Base-by-base conservation (phyloP, 2,888 invertebrate genomes). In the Perdita meconis region DNA sequence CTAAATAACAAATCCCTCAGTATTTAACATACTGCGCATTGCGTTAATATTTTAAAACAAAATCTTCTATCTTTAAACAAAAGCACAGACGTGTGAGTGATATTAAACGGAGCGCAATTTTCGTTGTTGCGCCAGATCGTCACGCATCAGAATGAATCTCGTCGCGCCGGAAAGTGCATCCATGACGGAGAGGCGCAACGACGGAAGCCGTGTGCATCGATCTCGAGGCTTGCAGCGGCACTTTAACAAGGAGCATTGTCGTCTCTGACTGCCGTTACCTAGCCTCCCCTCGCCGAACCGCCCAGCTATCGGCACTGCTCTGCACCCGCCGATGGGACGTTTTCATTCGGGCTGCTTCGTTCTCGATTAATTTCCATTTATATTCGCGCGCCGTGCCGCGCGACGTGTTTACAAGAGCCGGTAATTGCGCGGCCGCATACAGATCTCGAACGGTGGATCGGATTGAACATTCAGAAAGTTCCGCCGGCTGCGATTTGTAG, bases 311-410 rank as follows among this genome's bases (percentile, higher is more conserved):
- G 22, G 26, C 57, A 19, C 57, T 80, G 34, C 64, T 51, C 51
- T 44, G 67, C 10, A 19, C 57, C 24, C 44, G 30, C 30, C 79
- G 61, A 71, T 56, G 69, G 59, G 50, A 74, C 50, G 60, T 78
- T 80, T 81, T 80, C 75, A 84, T 78, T 36, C 66, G 40, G 34
- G 63, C 55, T 61, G 63, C 65, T 61, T 77, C 75, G 74, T 63
- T 72, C 81, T 61, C 78, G 77, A 87, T 85, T 85, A 84, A 87
- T 85, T 86, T 83, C 84, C 80, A 83, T 87, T 82, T 82, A 87
- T 85, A 85, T 83, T 78, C 67, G 77, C 55, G 30, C 30, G 59
- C 47, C 76, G 68, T 66, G 69, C 56, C 64, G 40, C 55, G 44
- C 66, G 70, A 75, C 74, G 73, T 87, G 81, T 84, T 87, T 87